phyloP scores from a whole-genome alignment of 2,888 invertebrate species.

The Ennomos erosarius region DNA sequence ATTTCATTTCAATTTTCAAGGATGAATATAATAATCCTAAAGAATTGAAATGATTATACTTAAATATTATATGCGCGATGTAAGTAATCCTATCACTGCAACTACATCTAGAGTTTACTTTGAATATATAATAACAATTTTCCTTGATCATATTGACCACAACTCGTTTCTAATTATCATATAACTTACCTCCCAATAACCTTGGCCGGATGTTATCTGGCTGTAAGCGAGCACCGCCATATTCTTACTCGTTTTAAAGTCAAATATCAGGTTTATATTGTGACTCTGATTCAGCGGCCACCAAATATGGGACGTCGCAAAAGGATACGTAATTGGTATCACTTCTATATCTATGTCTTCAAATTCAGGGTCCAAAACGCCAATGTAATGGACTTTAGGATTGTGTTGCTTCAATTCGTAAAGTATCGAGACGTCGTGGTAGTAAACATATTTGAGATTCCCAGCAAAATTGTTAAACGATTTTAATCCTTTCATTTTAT shows the following conservation, averaged over 20 bases:
- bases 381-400: slow-evolving; percentile 93
- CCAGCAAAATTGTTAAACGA: slow-evolving; percentile 95
- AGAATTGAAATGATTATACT: no score
- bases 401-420: slow-evolving; percentile 94
- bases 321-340: slow-evolving; percentile 96
- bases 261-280: slow-evolving; percentile 91
- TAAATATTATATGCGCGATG: no score
- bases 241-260: slow-evolving; percentile 93
- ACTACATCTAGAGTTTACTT: slow-evolving; percentile 21
- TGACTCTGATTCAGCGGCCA: slow-evolving; percentile 92
- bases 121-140: slow-evolving; percentile 34
- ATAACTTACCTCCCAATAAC: slow-evolving; percentile 93
- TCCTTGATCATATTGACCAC: slow-evolving; percentile 33
- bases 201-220: slow-evolving; percentile 90
- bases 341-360: slow-evolving; percentile 93
- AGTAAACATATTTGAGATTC: slow-evolving; percentile 95
- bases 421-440: slow-evolving; percentile 96
- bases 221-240: slow-evolving; percentile 95
- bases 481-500: slow-evolving; percentile 92
- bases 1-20: no score
- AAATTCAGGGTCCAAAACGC: slow-evolving; percentile 92
- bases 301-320: slow-evolving; percentile 95
- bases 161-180: slow-evolving; percentile 36
- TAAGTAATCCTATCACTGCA: no score
- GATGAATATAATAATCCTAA: no score